Conservation (phyloP, 2,888 invertebrate genomes). For the Temnothorax ravouxi region DNA sequence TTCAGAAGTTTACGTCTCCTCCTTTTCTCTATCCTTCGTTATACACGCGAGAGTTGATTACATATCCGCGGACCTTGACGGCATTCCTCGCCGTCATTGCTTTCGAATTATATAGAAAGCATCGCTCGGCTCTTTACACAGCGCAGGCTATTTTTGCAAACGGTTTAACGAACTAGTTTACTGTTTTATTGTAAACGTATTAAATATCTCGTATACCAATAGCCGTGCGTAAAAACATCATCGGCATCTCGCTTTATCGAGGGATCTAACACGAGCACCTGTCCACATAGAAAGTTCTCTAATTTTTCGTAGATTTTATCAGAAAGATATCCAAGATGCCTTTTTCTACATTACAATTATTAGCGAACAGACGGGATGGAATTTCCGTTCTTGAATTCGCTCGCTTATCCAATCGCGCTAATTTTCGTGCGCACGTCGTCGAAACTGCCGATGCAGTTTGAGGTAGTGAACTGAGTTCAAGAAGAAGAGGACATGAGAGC, state of each 20-base stretch:
- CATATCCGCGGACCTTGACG: slow-evolving; percentile 59
- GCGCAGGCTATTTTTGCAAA: neutral
- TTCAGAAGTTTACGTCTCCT: slow-evolving; percentile 39
- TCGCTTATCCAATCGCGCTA: slow-evolving; percentile 31
- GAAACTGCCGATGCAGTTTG: slow-evolving; percentile 52
- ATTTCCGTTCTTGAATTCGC: slow-evolving; percentile 48
- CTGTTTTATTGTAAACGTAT: slow-evolving; percentile 43
- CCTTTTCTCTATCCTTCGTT: slow-evolving; percentile 41
- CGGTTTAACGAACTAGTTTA: slow-evolving; percentile 50
- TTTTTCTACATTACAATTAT: slow-evolving; percentile 64
- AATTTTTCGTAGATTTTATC: slow-evolving; percentile 21
- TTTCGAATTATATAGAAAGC: slow-evolving; percentile 56
- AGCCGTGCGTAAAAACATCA: slow-evolving; percentile 32
- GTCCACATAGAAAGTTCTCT: slow-evolving; percentile 7
- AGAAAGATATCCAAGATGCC: slow-evolving; percentile 14
- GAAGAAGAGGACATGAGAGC: slow-evolving; percentile 53
- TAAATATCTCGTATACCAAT: slow-evolving; percentile 17
- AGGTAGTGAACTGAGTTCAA: slow-evolving; percentile 65
- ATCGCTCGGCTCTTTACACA: slow-evolving; percentile 45
- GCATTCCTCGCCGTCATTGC: slow-evolving; percentile 54
- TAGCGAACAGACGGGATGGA: slow-evolving; percentile 38
- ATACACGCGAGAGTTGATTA: slow-evolving; percentile 50
- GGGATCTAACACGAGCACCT: neutral
- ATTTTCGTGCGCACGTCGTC: slow-evolving; percentile 54
- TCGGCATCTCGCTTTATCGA: slow-evolving; percentile 40